Evolutionary conservation across 2,113 vertebrate genomes (phyloP).

Genomic region (Microtus pennsylvanicus): DNA sequence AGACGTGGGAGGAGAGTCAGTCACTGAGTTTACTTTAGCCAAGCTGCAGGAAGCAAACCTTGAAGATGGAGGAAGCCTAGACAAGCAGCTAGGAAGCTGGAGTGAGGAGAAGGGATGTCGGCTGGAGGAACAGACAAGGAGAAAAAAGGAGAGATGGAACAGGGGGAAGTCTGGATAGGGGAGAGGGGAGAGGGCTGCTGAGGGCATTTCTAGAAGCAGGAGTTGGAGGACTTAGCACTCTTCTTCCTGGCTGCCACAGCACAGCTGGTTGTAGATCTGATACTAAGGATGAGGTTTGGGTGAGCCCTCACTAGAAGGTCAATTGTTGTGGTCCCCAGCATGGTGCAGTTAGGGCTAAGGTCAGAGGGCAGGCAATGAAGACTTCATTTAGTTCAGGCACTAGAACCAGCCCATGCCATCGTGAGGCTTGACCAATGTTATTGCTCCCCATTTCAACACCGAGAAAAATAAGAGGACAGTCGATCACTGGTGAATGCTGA

Average conservation of each 20-base stretch:
- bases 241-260: not conserved
- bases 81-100: not conserved
- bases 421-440: not conserved
- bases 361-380: not conserved
- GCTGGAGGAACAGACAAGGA: not conserved
- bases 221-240: not conserved
- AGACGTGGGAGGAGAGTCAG: not conserved
- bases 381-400: not conserved
- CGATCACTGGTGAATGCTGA: not conserved
- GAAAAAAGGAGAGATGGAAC: rapidly evolving
- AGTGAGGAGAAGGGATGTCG: not conserved
- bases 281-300: not conserved
- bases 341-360: not conserved
- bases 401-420: not conserved
- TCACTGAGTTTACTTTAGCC: not conserved
- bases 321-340: not conserved
- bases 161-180: rapidly evolving
- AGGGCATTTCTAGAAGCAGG: not conserved
- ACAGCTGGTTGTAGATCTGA: not conserved
- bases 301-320: not conserved
- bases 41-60: not conserved
- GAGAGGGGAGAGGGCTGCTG: not conserved
- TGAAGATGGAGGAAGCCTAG: not conserved
- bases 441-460: not conserved
- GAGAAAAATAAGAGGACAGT: not conserved